Percentiles rank a stretch among this genome's conserved stretches.
Evolutionary conservation across 1,140 invertebrate species (phyloP).

Genomic region (Xylocopa sonorina): DNA sequence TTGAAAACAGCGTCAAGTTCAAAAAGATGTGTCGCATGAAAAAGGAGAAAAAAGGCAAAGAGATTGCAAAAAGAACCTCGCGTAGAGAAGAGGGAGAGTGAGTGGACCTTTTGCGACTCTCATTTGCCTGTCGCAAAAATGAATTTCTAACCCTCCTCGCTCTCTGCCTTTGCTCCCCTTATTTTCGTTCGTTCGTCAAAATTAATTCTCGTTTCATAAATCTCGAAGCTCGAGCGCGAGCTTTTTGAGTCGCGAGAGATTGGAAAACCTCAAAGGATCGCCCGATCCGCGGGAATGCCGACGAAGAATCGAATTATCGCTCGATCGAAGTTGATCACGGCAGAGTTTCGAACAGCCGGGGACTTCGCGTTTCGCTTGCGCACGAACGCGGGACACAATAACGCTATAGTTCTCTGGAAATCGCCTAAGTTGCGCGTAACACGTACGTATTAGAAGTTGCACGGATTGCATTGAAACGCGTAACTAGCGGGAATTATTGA

Average conservation of each 20-base stretch:
- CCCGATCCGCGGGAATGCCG: too few species aligned
- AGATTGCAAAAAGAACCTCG: not conserved
- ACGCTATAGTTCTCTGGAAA: not conserved
- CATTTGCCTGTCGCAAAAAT: conserved; percentile 28
- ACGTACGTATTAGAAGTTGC: not conserved
- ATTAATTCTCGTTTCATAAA: conserved; percentile 31
- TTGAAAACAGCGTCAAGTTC: conserved; percentile 12
- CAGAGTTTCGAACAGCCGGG: too few species aligned
- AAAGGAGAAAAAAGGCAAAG: not conserved
- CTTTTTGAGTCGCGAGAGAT: not conserved
- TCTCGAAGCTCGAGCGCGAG: not conserved
- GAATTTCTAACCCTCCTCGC: not conserved
- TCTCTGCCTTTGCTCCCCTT: too few species aligned
- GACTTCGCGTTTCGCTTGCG: too few species aligned
- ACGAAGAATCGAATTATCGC: not conserved
- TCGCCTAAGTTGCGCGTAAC: not conserved
- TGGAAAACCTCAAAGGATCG: not conserved
- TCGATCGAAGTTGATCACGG: too few species aligned
- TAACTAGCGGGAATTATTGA: conserved; percentile 40
- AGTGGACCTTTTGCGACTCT: not conserved
- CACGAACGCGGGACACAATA: not conserved
- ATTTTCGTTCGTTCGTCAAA: not conserved
- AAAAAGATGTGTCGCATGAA: not conserved
- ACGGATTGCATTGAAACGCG: not conserved
- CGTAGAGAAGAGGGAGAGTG: not conserved